Conservation (phyloP, 2,113 vertebrate species). For the Salvelinus sp. region DNA sequence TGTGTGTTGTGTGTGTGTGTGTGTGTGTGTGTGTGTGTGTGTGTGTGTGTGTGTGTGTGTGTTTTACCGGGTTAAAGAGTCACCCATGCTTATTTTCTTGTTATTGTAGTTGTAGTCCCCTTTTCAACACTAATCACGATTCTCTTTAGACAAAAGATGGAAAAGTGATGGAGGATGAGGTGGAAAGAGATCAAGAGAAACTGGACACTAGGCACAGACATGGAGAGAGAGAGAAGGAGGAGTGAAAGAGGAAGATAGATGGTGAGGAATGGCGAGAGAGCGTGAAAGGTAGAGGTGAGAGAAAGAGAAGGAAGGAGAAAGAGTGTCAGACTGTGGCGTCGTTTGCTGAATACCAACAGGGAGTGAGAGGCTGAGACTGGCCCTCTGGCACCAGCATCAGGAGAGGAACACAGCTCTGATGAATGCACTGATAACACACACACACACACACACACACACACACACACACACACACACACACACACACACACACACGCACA, state of each 20-base stretch:
- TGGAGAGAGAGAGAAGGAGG: neutral
- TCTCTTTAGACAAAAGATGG: neutral
- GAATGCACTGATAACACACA: constrained; percentile 45
- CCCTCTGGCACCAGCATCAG: constrained; percentile 8
- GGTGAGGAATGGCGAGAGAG: neutral
- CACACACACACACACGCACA: no score
- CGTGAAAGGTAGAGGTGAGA: neutral
- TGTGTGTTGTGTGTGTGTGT: constrained; percentile 29
- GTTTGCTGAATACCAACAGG: constrained; percentile 6
- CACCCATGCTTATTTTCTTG: no score
- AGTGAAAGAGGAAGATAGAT: neutral
- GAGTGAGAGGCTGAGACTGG: neutral
- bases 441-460: no score
- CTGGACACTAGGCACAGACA: no score
- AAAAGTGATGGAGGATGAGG: neutral
- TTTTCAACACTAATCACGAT: neutral
- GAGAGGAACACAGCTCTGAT: constrained; percentile 28
- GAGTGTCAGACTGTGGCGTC: constrained; percentile 1
- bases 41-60: no score
- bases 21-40: no score
- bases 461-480: no score
- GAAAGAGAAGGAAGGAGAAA: neutral
- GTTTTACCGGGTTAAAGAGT: no score
- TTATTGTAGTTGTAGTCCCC: no score
- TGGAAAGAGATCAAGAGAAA: neutral